Percentiles rank a stretch among this genome's conserved stretches.
Evolutionary conservation across 2,113 vertebrate species (phyloP).

Genomic region (Mustela nigripes): DNA sequence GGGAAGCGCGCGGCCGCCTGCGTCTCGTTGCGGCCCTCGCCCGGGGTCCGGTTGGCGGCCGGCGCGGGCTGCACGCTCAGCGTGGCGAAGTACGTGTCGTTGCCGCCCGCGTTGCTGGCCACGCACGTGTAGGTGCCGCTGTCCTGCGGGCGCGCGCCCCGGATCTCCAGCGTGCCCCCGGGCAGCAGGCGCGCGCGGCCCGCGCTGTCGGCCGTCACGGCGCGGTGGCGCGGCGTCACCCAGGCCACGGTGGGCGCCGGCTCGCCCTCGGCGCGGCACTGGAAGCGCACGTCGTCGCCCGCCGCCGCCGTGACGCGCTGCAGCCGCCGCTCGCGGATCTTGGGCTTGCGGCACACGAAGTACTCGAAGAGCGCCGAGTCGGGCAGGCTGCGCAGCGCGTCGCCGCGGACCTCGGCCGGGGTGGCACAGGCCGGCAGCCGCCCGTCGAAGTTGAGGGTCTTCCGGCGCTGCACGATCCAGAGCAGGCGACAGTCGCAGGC

Average conservation of each 20-base stretch:
- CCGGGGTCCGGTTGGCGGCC: constrained; percentile 91
- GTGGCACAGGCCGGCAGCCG: constrained; percentile 93
- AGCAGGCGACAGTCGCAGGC: constrained; percentile 98
- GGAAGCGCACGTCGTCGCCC: constrained; percentile 94
- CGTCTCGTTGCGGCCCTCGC: constrained; percentile 94
- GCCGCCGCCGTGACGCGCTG: constrained; percentile 93
- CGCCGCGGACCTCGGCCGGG: constrained; percentile 93
- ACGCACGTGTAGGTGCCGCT: constrained; percentile 99
- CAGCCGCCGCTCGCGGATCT: constrained; percentile 95
- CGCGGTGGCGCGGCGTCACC: constrained; percentile 96
- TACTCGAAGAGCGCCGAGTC: constrained; percentile 97
- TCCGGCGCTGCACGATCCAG: constrained; percentile 97
- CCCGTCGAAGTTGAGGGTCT: constrained; percentile 96
- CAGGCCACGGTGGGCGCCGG: constrained; percentile 94
- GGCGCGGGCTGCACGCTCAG: constrained; percentile 92
- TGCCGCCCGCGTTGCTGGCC: constrained; percentile 97
- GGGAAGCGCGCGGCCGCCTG: constrained; percentile 95
- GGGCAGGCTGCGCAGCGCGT: constrained; percentile 92
- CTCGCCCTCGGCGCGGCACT: constrained; percentile 95
- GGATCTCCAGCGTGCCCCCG: constrained; percentile 95
- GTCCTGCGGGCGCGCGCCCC: constrained; percentile 93
- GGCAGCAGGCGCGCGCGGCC: constrained; percentile 92
- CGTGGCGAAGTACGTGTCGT: constrained; percentile 98
- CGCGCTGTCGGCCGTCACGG: constrained; percentile 92
- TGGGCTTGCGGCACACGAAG: constrained; percentile 97